These are phyloP conservation scores for Catocala nupta DNA, from an alignment of 2,888 invertebrate genomes.

Conservation along the genomic window DNA sequence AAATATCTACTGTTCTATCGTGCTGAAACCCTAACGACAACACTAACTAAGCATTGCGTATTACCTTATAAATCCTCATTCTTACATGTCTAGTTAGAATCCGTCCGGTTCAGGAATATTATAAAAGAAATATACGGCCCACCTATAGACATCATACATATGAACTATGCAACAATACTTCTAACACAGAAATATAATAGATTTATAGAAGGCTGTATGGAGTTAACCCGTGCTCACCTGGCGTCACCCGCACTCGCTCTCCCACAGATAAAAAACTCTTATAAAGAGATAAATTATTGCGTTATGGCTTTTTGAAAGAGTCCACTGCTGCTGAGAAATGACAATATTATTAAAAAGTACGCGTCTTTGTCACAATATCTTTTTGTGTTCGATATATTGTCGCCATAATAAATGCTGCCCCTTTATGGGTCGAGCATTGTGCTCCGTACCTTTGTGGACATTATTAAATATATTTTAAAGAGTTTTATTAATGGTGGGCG, in stretches of 20 bases:
- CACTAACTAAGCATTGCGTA: too few relatives aligned
- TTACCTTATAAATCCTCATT: background rate
- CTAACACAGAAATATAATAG: constrained; percentile 47
- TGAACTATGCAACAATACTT: constrained; percentile 23
- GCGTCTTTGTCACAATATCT: constrained; percentile 87
- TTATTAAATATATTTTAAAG: constrained; percentile 88
- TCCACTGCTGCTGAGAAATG: constrained; percentile 88
- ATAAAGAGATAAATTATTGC: constrained; percentile 87
- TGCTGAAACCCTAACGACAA: too few relatives aligned
- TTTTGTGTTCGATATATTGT: constrained; percentile 87
- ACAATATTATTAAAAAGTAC: constrained; percentile 88
- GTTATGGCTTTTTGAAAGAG: constrained; percentile 87
- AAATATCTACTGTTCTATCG: too few relatives aligned
- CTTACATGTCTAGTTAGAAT: background rate
- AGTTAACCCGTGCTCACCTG: constrained; percentile 85
- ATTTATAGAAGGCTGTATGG: constrained; percentile 61
- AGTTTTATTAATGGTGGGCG: constrained; percentile 87
- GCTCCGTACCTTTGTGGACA: constrained; percentile 84
- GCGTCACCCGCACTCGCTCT: constrained; percentile 67
- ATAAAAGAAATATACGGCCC: constrained; percentile 42
- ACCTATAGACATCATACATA: constrained; percentile 30
- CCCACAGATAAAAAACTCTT: constrained; percentile 84
- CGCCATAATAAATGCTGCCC: constrained; percentile 86
- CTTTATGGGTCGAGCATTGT: constrained; percentile 85
- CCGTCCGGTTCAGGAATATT: constrained; percentile 10